phyloP scores from a whole-genome alignment of 1,140 invertebrate genomes.

The Neodiprion lecontei region DNA sequence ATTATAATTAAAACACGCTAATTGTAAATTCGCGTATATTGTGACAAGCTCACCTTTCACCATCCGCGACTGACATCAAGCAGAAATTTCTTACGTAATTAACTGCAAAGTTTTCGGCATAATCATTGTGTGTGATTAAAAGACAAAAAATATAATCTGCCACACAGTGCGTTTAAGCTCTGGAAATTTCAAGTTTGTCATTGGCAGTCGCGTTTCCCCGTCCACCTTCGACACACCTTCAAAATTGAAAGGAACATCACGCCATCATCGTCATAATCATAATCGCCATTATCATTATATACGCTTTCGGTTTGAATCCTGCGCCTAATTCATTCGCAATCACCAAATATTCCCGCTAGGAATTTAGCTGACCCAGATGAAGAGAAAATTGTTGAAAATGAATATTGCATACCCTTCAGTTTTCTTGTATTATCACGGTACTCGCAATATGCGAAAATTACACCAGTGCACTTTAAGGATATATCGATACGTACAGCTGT shows the following conservation, averaged over 20 bases:
- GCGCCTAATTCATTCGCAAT: background rate
- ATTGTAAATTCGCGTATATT: background rate
- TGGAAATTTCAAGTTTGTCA: background rate
- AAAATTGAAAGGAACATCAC: slow-evolving; percentile 1
- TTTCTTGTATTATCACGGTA: no score
- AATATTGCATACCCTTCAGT: no score
- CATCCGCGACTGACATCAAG: background rate
- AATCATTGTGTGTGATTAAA: no score
- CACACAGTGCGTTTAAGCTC: background rate
- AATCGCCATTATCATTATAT: background rate
- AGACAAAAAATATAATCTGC: no score
- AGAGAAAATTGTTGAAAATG: no score
- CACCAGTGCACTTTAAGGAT: no score
- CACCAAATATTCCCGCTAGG: slow-evolving; percentile 3
- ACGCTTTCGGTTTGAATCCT: slow-evolving; percentile 5
- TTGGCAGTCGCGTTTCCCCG: background rate
- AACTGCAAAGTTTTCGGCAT: background rate
- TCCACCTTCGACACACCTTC: slow-evolving; percentile 1
- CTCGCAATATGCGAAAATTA: no score
- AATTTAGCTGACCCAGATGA: background rate
- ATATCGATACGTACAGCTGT: no score
- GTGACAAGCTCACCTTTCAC: background rate
- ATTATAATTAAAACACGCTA: background rate
- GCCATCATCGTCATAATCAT: background rate
- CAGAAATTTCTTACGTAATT: background rate